Evolutionary conservation across 2,888 invertebrate genomes (phyloP).

Genomic region (Petrolisthes cinctipes): DNA sequence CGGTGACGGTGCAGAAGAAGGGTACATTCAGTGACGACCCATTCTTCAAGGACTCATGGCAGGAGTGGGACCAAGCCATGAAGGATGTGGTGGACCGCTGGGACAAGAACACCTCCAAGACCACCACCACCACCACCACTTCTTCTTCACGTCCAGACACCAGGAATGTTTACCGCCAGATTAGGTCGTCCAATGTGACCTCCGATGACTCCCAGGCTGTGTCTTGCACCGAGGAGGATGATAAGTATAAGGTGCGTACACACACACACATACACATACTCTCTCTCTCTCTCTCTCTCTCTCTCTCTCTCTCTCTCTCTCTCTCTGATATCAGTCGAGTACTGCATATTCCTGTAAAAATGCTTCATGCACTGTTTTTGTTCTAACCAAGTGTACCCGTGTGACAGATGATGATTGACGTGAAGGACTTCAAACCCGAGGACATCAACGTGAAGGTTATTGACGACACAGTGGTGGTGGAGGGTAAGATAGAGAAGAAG

Average conservation of each 20-base stretch:
- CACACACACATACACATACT: background rate
- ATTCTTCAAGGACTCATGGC: conserved; percentile 65
- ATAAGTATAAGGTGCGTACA: conserved; percentile 60
- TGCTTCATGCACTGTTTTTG: background rate
- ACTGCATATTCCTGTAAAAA: background rate
- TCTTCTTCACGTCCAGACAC: conserved; percentile 51
- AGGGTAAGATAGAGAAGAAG: conserved; percentile 65
- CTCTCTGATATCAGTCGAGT: background rate
- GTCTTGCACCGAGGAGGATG: conserved; percentile 65
- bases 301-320: background rate
- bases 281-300: background rate
- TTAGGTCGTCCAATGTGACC: conserved; percentile 63
- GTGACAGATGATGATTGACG: conserved; percentile 64
- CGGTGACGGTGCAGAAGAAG: conserved; percentile 55
- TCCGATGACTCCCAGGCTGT: conserved; percentile 65
- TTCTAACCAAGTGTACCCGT: background rate
- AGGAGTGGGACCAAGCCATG: conserved; percentile 65
- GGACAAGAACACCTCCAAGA: conserved; percentile 41
- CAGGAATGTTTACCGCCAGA: conserved; percentile 58
- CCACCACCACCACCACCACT: conserved; percentile 52
- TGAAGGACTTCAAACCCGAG: conserved; percentile 64
- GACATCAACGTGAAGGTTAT: conserved; percentile 65
- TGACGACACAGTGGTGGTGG: conserved; percentile 64
- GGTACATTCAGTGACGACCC: conserved; percentile 62
- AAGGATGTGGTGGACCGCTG: conserved; percentile 62